phyloP scores from a whole-genome alignment of 2,888 invertebrate species.

The Pandemis corylana region DNA sequence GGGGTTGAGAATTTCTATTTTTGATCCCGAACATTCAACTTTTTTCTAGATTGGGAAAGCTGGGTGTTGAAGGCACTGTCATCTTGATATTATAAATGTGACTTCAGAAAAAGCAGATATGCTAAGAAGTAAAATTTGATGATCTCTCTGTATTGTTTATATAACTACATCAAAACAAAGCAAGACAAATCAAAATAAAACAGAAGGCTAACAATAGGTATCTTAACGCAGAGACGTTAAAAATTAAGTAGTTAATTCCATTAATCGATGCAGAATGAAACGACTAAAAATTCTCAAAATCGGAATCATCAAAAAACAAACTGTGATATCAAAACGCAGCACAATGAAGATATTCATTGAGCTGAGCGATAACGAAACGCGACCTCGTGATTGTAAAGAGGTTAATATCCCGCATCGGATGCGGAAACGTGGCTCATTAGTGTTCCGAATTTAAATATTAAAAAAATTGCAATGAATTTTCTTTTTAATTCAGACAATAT shows the following conservation, averaged over 20 bases:
- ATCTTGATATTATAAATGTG: too few species aligned
- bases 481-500: background rate
- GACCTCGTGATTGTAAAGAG: slow-evolving; percentile 41
- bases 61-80: too few species aligned
- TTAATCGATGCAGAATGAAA: background rate
- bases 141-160: background rate
- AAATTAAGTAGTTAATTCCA: background rate
- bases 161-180: background rate
- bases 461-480: slow-evolving; percentile 6
- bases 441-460: slow-evolving; percentile 33
- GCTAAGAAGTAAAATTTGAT: background rate
- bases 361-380: slow-evolving; percentile 32
- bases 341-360: slow-evolving; percentile 37
- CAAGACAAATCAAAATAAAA: slow-evolving; percentile 2
- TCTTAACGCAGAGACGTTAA: background rate
- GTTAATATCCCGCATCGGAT: slow-evolving; percentile 36
- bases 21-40: too few species aligned
- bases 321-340: slow-evolving; percentile 19
- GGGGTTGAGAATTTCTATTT: too few species aligned
- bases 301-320: slow-evolving; percentile 22
- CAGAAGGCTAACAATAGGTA: background rate
- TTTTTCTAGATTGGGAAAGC: too few species aligned
- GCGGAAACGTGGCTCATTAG: slow-evolving; percentile 37
- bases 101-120: too few species aligned
- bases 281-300: slow-evolving; percentile 3